Percentiles rank a stretch among this genome's conserved stretches.
These are phyloP conservation scores for Phrynocephalus vlangalii DNA, from an alignment of 2,797 vertebrate species.

Conservation along the genomic window DNA sequence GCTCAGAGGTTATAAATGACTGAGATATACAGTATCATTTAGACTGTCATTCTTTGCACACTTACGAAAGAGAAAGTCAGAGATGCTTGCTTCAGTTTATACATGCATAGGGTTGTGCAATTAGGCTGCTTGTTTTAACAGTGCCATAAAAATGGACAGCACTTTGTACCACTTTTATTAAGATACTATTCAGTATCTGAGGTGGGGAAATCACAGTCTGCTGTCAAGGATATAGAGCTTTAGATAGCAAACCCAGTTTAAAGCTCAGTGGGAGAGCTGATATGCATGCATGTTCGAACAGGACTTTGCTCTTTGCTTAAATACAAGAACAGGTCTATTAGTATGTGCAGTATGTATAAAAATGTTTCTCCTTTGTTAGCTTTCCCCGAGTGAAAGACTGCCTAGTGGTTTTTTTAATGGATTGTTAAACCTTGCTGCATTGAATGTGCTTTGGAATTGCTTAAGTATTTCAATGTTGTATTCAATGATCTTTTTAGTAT, in stretches of 20 bases:
- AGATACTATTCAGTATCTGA: neutral
- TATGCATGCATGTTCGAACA: neutral
- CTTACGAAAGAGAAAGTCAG: neutral
- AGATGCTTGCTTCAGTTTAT: neutral
- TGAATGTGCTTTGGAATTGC: too few relatives aligned
- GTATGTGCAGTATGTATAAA: too few relatives aligned
- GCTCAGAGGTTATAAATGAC: neutral
- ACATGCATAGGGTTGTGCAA: neutral
- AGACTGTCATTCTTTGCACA: neutral
- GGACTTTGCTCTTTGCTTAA: neutral
- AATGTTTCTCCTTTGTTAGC: too few relatives aligned
- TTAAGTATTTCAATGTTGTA: too few relatives aligned
- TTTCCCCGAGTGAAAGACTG: too few relatives aligned
- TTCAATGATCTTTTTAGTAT: too few relatives aligned
- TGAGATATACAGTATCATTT: neutral
- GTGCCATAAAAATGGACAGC: neutral
- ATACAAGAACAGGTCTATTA: neutral
- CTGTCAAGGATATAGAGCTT: neutral
- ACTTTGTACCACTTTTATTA: too few relatives aligned
- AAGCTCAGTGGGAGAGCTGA: neutral
- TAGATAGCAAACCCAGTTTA: neutral
- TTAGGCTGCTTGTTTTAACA: neutral
- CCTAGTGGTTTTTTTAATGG: too few relatives aligned
- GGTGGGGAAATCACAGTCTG: neutral
- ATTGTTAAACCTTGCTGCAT: too few relatives aligned